Conservation (phyloP, 2,113 vertebrate species). For the Cavia aperea region DNA sequence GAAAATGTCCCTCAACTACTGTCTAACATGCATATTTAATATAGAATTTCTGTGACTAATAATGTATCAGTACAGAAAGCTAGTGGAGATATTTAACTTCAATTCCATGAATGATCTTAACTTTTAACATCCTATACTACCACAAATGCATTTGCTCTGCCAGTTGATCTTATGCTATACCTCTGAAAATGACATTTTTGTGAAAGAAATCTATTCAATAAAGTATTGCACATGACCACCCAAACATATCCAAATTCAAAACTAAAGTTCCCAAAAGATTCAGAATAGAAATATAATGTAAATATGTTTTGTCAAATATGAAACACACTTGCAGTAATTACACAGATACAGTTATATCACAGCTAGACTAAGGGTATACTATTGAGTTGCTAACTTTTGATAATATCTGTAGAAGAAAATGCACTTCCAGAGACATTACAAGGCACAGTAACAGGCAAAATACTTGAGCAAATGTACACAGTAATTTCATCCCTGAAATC, state of each 20-base stretch:
- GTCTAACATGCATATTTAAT: slow-evolving; percentile 9
- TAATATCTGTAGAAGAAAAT: background rate
- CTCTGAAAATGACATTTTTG: slow-evolving; percentile 47
- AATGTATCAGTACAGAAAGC: background rate
- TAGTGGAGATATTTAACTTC: background rate
- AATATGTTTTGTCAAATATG: background rate
- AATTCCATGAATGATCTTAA: slow-evolving; percentile 13
- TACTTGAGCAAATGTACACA: background rate
- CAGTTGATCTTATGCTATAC: background rate
- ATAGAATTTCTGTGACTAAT: background rate
- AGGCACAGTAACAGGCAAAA: background rate
- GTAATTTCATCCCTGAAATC: background rate
- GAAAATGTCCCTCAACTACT: background rate
- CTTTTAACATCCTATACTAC: slow-evolving; percentile 42
- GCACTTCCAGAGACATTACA: background rate
- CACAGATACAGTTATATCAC: background rate
- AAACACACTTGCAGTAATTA: background rate
- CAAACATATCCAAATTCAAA: slow-evolving; percentile 38
- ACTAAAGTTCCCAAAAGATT: slow-evolving; percentile 17
- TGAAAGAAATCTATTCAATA: slow-evolving; percentile 14
- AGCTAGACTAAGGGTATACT: background rate
- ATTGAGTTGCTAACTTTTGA: background rate
- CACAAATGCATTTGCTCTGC: slow-evolving; percentile 43
- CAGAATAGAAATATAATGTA: background rate
- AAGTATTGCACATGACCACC: slow-evolving; percentile 20